Base-by-base conservation (phyloP, 2,888 invertebrate species). In the Hypomecis punctinalis region DNA sequence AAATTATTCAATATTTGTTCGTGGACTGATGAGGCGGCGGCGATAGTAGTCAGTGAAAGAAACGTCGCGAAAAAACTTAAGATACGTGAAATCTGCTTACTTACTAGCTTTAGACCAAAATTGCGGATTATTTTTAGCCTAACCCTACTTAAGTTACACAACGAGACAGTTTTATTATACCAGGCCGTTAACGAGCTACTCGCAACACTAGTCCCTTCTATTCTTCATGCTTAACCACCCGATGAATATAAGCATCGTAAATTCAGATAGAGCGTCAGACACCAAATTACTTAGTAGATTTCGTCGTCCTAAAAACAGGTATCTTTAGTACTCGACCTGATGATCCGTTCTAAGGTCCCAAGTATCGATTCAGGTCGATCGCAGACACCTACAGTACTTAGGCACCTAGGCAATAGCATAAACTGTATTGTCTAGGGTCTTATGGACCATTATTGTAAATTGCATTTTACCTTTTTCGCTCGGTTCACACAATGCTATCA, bases 331-430 rank as follows among this genome's bases (percentile, higher is more conserved):
- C 56, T 39, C 37, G 58, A 57, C 47, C 23, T 56, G 51, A 60
- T 64, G 64, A 64, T 51, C 36, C 64, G 51, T 60, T 61, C 9
- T 55, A 66, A 61, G 57, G 57, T 54, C 53, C 45, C 39, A 45
- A 49, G 13, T 56, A 65, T 61, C 60, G 56, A 56, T 60, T 48
- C 40, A 61, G 61, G 56, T 13, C 57, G 57, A 56, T 49, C 33
- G 23, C 53, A 63, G 54, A 56, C 64, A 64, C 55, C 48, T 64
- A 42, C 33, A 33, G 53, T 39, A 45, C 55, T 55, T 57, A 46
- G 49, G n/a, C 42, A 49, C 55, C 53, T 46, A 53, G 48, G 54
- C 57, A 61, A 49, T 58, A 61, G 56, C 39, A 45, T 53, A 61
- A 61, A 56, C 45, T 61, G 61, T 61, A 43, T 61, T 61, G 60